Evolutionary conservation across 53 echinoderm and acorn worm genomes (phyloP), one percentile per base, ranked within the genome.

Genomic region (Holothuria scabra): DNA sequence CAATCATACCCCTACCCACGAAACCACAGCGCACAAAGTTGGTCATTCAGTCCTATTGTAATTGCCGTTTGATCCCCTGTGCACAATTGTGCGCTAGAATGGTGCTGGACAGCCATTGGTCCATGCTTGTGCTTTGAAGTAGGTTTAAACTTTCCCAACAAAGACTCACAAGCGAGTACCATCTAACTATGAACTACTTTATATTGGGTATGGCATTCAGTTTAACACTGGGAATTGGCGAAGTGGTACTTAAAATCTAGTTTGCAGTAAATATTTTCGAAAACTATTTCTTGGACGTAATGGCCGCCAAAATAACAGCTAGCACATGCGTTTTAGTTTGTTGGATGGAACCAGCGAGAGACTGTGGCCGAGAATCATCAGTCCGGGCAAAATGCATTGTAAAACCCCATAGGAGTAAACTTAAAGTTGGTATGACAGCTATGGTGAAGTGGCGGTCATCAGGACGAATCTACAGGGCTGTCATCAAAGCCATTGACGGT

Each of bases 301-400:
- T 68, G 69, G 34, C 41, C 21, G 18, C 69, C 34, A 68, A 68
- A 68, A 68, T 68, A 30, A 68, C 41, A 68, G 69, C 69, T 28
- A 65, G 7, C 65, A 65, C 65, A 5, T 65, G 16, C 52, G 65
- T 65, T 22, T 28, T 65, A 31, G 65, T 65, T 65, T 24, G 65
- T 28, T 65, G 65, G 65, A 65, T 65, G 65, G 65, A 65, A 65
- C 69, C 69, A 16, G 31, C 69, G 20, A 68, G 69, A 19, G 69
- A 68, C 21, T 41, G 69, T 33, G 69, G 69, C n/a, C 37, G 69
- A 38, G 41, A 68, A 68, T 68, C 69, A 20, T 68, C 69, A 19
- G 69, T 65, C 28, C 65, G 29, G 16, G 65, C 65, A 31, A 65
- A 31, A 28, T 65, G 65, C 28, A 28, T 65, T 38, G 41, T 68